Evolutionary conservation across 2,113 vertebrate genomes (phyloP), one percentile per base, ranked within the genome.

Genomic region (Notothenia rossii): DNA sequence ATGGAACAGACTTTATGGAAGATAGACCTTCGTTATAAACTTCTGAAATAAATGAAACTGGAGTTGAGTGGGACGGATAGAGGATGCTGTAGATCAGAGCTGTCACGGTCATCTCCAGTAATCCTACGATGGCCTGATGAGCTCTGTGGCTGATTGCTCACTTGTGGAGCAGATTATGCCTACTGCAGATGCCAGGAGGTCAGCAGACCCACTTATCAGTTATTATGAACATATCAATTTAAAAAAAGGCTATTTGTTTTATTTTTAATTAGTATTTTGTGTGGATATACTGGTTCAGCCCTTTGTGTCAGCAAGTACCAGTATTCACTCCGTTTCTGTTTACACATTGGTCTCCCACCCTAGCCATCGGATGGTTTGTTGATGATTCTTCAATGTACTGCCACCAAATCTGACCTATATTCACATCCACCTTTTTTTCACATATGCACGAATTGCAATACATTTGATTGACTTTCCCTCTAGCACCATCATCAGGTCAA

Each of bases 161-260:
- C 65, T 59, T 78, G 69, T 43, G 54, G 46, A 59, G 45, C 55
- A 83, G 78, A 78, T 79, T 67, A 70, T 40, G n/a, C 49, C 25
- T 11, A 1, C 53, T 36, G 40, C 48, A n/a, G 33, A 54, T 51
- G 25, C 17, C 50, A 1, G 49, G 25, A 62, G 43, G 13, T 49
- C 63, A 69, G 9, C 36, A 51, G 49, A 43, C 1, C 22, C 36
- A 11, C 15, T 1, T 1, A 40, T 6, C 29, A 51, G 7, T 55
- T 53, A 20, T 20, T 8, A 49, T 6, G 17, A 22, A 40, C 45
- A 51, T 60, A 69, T 40, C 8, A 49, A 25, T 3, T 50, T 17
- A 20, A 12, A 45, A 40, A 40, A 40, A 40, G 36, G 36, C 6
- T 40, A 40, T 10, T 50, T 50, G 63, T 50, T n/a, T 62, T 62